Conservation (phyloP, 2,888 invertebrate species). For the Tenthredo notha region DNA sequence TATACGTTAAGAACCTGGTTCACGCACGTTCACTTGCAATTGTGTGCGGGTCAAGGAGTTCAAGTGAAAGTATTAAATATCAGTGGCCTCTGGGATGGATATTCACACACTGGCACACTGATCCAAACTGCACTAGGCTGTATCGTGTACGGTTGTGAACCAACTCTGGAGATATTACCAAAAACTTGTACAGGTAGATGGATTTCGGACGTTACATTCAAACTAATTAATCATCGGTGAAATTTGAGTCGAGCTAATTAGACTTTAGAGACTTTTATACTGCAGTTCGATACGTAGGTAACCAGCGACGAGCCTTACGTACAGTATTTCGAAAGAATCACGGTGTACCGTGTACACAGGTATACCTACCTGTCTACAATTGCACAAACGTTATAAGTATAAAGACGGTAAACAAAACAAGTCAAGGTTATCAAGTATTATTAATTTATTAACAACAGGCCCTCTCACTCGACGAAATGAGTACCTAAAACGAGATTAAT, state of each 20-base stretch:
- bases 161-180: not conserved
- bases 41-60: slow-evolving; percentile 75
- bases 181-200: not conserved
- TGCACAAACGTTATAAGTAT: slow-evolving; percentile 5
- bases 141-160: not conserved
- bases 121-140: not conserved
- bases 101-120: slow-evolving; percentile 39
- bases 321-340: not conserved
- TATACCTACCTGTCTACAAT: not conserved
- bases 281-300: not conserved
- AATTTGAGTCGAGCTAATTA: no score
- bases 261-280: not conserved
- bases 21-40: slow-evolving; percentile 58
- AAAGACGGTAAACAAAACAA: slow-evolving; percentile 8
- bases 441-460: not conserved
- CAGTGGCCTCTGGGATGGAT: slow-evolving; percentile 67
- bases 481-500: not conserved
- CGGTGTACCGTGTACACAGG: not conserved
- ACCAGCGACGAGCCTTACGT: not conserved
- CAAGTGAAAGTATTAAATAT: slow-evolving; percentile 77
- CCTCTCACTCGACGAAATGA: not conserved
- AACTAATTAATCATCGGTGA: no score
- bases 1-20: not conserved
- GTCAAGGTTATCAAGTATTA: slow-evolving; percentile 45
- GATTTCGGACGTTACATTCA: no score